Conservation (phyloP, 2,113 vertebrate species). For the Turdus rufiventris region DNA sequence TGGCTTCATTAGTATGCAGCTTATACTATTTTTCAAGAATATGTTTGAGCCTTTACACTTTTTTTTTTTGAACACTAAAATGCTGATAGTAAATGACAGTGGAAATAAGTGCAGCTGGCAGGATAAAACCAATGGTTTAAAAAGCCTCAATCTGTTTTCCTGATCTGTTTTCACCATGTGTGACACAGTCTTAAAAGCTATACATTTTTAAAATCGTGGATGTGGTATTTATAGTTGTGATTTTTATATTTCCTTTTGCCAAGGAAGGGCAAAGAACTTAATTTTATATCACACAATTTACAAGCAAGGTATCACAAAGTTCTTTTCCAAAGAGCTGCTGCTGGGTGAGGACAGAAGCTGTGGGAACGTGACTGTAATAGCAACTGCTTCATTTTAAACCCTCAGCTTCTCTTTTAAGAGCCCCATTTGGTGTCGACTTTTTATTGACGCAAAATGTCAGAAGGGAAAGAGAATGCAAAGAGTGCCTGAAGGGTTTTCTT, state of each 20-base stretch:
- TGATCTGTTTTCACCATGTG: constrained; percentile 47
- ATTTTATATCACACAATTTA: constrained; percentile 26
- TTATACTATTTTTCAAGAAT: constrained; percentile 37
- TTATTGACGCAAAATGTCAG: not conserved
- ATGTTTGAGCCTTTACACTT: constrained; percentile 30
- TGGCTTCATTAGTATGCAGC: constrained; percentile 47
- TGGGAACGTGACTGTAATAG: not conserved
- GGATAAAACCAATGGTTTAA: constrained; percentile 48
- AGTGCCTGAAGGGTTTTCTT: not conserved
- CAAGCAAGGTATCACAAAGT: not conserved
- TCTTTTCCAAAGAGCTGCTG: not conserved
- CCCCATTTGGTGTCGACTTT: not conserved
- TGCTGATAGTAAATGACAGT: constrained; percentile 53
- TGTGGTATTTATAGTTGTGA: constrained; percentile 3
- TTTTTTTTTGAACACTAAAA: constrained; percentile 28
- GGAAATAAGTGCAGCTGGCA: constrained; percentile 50
- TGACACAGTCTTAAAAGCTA: constrained; percentile 24
- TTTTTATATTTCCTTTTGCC: constrained; percentile 33
- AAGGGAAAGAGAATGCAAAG: not conserved
- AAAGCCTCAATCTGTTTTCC: constrained; percentile 60
- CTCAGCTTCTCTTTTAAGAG: not conserved
- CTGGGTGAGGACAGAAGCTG: not conserved
- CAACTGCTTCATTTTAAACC: not conserved
- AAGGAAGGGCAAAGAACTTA: constrained; percentile 24
- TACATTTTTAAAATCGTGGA: not conserved